Percentiles rank a stretch among this genome's conserved stretches.
Evolutionary conservation across 2,797 vertebrate genomes (phyloP).

Genomic region (Hapalemur alaotrensis): DNA sequence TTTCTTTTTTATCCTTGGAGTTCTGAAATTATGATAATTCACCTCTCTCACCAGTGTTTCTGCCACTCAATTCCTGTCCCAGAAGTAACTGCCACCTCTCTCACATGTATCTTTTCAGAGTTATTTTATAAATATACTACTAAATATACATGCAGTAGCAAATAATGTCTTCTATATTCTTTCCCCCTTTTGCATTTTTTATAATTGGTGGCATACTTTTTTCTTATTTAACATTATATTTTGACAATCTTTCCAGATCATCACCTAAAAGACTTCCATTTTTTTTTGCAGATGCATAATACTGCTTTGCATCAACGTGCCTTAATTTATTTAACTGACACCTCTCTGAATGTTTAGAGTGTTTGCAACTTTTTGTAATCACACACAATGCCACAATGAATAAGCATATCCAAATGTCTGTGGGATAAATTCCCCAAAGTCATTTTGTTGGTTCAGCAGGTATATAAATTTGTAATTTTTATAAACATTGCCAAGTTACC

Average conservation of each 20-base stretch:
- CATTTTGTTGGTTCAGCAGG: neutral
- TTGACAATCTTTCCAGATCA: conserved; percentile 9
- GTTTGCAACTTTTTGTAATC: neutral
- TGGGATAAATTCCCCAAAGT: neutral
- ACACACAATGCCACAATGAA: neutral
- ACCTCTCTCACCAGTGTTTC: neutral
- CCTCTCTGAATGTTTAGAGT: neutral
- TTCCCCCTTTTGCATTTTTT: neutral
- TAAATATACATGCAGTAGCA: neutral
- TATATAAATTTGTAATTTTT: conserved; percentile 5
- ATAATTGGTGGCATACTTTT: conserved; percentile 10
- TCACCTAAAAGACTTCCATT: conserved; percentile 18
- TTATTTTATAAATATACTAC: conserved; percentile 35
- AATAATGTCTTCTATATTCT: conserved; percentile 3
- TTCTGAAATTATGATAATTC: conserved; percentile 51
- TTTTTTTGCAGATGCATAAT: neutral
- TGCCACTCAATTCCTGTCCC: conserved; percentile 30
- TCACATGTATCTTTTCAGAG: neutral
- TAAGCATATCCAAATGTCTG: neutral
- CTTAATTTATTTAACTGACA: conserved; percentile 23
- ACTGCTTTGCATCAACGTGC: neutral
- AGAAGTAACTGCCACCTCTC: neutral
- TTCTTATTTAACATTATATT: conserved; percentile 25
- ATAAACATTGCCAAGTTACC: neutral
- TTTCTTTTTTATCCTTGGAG: conserved; percentile 32